Evolutionary conservation across 2,113 vertebrate genomes (phyloP).

Genomic region (Procavia capensis): DNA sequence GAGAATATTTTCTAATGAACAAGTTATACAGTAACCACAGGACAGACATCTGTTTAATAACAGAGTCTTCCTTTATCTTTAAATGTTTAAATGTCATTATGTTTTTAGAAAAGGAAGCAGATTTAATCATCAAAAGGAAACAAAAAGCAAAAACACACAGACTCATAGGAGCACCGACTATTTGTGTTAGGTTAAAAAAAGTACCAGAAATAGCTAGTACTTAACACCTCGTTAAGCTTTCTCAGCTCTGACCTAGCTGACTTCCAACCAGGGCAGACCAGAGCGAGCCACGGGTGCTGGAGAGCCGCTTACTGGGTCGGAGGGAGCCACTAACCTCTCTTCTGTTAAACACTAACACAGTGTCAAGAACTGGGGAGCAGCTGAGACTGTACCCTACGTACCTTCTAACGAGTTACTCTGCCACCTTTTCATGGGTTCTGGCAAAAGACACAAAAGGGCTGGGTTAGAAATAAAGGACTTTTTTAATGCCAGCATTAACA

Average conservation of each 20-base stretch:
- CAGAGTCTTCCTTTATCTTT: background rate
- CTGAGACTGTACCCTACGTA: background rate
- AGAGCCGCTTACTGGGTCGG: background rate
- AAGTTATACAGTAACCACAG: background rate
- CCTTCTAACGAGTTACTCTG: background rate
- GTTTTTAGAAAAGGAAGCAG: slow-evolving; percentile 51
- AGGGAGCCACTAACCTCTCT: background rate
- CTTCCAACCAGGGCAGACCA: background rate
- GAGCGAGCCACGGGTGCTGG: background rate
- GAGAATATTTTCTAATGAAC: slow-evolving; percentile 34
- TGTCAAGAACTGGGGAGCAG: background rate
- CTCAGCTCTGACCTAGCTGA: background rate
- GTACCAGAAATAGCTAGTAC: background rate
- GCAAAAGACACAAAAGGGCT: background rate
- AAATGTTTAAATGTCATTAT: background rate
- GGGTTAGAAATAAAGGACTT: background rate
- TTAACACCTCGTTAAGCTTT: background rate
- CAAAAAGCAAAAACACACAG: background rate
- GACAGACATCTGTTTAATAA: background rate
- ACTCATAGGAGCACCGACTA: background rate
- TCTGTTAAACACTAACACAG: background rate
- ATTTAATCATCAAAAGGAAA: background rate
- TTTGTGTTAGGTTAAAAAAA: background rate
- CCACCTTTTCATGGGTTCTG: background rate
- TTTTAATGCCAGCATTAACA: background rate